phyloP scores from a whole-genome alignment of 37 sponge, comb jelly and placozoan species.

The Petrosia ficiformis region DNA sequence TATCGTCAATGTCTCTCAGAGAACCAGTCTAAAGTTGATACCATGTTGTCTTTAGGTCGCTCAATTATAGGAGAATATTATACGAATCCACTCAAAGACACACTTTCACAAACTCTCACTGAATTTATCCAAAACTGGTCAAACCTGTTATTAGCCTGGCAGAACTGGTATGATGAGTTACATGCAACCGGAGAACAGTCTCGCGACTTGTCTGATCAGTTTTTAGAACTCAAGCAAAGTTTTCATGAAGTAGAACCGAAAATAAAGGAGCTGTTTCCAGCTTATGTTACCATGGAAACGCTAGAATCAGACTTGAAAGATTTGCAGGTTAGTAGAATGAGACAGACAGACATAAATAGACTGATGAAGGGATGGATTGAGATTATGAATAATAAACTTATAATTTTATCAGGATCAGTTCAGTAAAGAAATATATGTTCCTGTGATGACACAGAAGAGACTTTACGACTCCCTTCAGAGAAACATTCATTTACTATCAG shows the following conservation, averaged over 20 bases:
- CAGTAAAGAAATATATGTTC: not conserved
- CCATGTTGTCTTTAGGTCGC: conserved; percentile 60
- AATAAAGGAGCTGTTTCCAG: conserved; percentile 40
- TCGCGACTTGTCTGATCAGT: conserved; percentile 27
- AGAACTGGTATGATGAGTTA: conserved; percentile 78
- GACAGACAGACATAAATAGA: no score
- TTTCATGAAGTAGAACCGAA: conserved; percentile 16
- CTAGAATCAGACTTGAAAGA: conserved; percentile 26
- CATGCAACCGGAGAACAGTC: conserved; percentile 49
- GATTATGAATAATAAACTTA: no score
- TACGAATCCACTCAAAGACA: conserved; percentile 49
- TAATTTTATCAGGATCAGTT: not conserved
- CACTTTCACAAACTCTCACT: conserved; percentile 50
- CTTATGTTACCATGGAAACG: conserved; percentile 23
- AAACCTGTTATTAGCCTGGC: conserved; percentile 63
- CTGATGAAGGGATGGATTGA: no score
- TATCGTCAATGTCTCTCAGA: conserved; percentile 28
- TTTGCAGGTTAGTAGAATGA: conserved; percentile 27
- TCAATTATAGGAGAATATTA: conserved; percentile 46
- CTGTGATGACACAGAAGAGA: not conserved
- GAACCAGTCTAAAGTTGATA: conserved; percentile 44
- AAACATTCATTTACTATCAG: not conserved
- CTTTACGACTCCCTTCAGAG: not conserved
- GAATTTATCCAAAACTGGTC: conserved; percentile 64
- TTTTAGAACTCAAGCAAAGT: conserved; percentile 16